Conservation (phyloP, 2,797 vertebrate genomes). For the Buphagus erythrorhynchus region DNA sequence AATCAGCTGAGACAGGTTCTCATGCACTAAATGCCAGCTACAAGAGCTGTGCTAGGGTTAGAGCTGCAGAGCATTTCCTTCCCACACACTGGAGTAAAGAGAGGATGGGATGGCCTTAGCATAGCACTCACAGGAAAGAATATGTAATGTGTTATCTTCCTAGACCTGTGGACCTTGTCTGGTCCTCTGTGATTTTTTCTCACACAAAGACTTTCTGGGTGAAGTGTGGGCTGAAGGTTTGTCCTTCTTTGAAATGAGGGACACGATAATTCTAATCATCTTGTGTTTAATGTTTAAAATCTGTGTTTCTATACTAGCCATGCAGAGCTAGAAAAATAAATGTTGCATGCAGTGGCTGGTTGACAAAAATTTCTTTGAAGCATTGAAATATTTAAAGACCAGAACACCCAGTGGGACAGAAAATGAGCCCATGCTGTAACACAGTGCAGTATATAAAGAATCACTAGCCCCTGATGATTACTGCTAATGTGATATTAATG, state of each 20-base stretch:
- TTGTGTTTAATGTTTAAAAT: background rate
- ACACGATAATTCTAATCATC: background rate
- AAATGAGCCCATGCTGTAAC: slow-evolving; percentile 39
- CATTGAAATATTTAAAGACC: slow-evolving; percentile 48
- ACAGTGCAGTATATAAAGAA: slow-evolving; percentile 19
- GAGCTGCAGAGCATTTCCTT: background rate
- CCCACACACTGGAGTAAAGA: background rate
- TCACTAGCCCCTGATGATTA: slow-evolving; percentile 12
- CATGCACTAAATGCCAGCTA: background rate
- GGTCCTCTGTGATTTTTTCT: background rate
- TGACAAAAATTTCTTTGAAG: slow-evolving; percentile 24
- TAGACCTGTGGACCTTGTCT: background rate
- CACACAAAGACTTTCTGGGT: background rate
- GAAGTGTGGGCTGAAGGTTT: background rate
- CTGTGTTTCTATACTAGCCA: background rate
- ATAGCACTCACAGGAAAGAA: background rate
- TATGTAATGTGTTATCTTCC: background rate
- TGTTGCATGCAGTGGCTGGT: background rate
- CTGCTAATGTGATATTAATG: slow-evolving; percentile 41
- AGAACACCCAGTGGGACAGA: background rate
- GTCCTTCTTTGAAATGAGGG: background rate
- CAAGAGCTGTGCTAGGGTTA: background rate
- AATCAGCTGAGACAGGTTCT: background rate
- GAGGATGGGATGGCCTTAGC: background rate
- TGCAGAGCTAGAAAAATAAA: slow-evolving; percentile 20